These are phyloP conservation scores for Anguilla pacifica DNA, from an alignment of 2,797 vertebrate species.

Conservation along the genomic window DNA sequence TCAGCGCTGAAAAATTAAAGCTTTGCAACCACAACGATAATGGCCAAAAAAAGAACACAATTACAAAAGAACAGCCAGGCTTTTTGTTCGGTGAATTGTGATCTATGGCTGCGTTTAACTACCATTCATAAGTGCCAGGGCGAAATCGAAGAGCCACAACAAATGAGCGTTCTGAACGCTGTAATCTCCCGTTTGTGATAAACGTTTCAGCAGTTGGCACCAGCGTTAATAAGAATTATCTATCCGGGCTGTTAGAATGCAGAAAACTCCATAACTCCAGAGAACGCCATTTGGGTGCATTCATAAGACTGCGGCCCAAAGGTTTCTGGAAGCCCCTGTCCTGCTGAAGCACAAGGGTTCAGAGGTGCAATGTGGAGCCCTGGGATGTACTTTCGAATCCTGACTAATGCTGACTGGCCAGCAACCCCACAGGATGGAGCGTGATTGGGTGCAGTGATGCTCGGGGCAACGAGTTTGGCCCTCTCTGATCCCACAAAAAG, in stretches of 20 bases:
- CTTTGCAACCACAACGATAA: neutral
- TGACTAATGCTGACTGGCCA: neutral
- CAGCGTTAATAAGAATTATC: neutral
- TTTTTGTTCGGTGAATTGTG: neutral
- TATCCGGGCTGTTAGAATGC: neutral
- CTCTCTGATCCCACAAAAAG: neutral
- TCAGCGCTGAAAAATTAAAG: neutral
- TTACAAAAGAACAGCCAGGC: neutral
- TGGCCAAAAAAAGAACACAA: neutral
- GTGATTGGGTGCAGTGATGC: neutral
- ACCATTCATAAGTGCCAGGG: neutral
- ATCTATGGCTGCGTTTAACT: neutral
- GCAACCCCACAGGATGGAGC: neutral
- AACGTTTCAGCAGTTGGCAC: neutral
- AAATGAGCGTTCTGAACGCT: neutral
- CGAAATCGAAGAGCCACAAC: slow-evolving; percentile 5
- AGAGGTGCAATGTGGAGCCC: neutral
- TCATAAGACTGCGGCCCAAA: neutral
- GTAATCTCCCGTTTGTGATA: neutral
- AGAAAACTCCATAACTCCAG: neutral
- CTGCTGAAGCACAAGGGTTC: neutral
- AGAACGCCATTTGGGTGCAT: neutral
- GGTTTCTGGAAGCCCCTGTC: neutral
- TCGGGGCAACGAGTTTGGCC: neutral
- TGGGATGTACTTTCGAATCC: neutral